Evolutionary conservation across 2,888 invertebrate species (phyloP).

Genomic region (Leptodirus hochenwartii): DNA sequence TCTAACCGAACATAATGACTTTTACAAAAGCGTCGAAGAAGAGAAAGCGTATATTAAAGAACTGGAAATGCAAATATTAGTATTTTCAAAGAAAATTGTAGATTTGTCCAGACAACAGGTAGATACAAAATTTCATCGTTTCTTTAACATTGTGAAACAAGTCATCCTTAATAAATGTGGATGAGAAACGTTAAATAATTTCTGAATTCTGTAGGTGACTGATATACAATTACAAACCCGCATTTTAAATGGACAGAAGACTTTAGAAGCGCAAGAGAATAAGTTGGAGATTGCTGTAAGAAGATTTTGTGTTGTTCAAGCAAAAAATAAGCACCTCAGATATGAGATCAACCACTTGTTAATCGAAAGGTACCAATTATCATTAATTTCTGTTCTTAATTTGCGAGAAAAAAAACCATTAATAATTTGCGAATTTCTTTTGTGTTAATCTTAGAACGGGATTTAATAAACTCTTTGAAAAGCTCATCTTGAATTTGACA

Average conservation of each 20-base stretch:
- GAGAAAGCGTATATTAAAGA: constrained; percentile 27
- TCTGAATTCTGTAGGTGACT: constrained; percentile 26
- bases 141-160: too few species aligned
- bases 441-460: constrained; percentile 36
- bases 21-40: constrained; percentile 18
- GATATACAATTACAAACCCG: constrained; percentile 30
- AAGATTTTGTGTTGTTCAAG: constrained; percentile 56
- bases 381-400: not conserved
- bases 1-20: constrained; percentile 35
- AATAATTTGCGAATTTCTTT: not conserved
- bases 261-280: constrained; percentile 46
- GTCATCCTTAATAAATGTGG: not conserved
- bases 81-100: constrained; percentile 14
- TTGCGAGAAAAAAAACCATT: not conserved
- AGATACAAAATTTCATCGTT: not conserved
- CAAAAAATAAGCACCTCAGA: constrained; percentile 52
- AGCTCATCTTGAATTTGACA: constrained; percentile 54
- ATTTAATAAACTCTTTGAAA: constrained; percentile 69
- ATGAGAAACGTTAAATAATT: constrained; percentile 1
- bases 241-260: constrained; percentile 31
- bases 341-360: constrained; percentile 65
- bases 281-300: constrained; percentile 57
- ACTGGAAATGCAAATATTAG: constrained; percentile 31
- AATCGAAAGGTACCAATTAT: constrained; percentile 47
- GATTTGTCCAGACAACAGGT: constrained; percentile 11